Conservation (phyloP, 1,140 invertebrate genomes). For the Drosophila pseudoananassae region DNA sequence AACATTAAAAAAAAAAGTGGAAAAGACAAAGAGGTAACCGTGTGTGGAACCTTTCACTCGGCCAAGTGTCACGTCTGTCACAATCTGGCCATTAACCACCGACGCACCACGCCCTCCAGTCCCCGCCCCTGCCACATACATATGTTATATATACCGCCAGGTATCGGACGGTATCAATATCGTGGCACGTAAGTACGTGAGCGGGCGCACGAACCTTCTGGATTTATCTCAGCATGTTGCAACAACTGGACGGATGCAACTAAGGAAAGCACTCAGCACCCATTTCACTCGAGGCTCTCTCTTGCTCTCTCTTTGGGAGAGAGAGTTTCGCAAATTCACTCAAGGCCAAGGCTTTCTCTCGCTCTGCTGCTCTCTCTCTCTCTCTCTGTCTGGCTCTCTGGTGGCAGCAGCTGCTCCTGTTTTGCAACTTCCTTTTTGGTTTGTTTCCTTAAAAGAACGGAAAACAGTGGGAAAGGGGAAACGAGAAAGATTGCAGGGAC, state of each 20-base stretch:
- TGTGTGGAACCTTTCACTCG: conserved; percentile 26
- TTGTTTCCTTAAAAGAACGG: conserved; percentile 37
- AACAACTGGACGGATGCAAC: conserved; percentile 11
- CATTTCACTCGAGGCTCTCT: conserved; percentile 20
- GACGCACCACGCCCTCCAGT: conserved; percentile 2
- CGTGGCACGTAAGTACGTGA: conserved; percentile 45
- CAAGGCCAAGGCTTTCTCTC: conserved; percentile 11
- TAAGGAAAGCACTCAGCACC: conserved; percentile 33
- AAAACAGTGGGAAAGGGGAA: conserved; percentile 1
- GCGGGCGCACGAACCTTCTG: conserved; percentile 44
- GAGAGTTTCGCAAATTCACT: conserved; percentile 6
- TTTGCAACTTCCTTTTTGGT: conserved; percentile 64
- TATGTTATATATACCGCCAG: conserved; percentile 7
- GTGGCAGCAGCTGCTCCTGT: conserved; percentile 45
- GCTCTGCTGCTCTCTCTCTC: background rate
- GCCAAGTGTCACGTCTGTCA: conserved; percentile 39
- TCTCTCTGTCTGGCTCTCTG: background rate
- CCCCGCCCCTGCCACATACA: background rate
- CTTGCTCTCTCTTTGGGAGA: background rate
- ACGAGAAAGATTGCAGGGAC: background rate
- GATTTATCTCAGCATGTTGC: conserved; percentile 54
- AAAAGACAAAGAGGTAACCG: conserved; percentile 12
- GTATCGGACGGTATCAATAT: conserved; percentile 48
- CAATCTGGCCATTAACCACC: conserved; percentile 36
- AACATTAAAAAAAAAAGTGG: background rate